Percentiles rank a stretch among this genome's conserved stretches.
Evolutionary conservation across 2,888 invertebrate genomes (phyloP).

Genomic region (Acleris literana): DNA sequence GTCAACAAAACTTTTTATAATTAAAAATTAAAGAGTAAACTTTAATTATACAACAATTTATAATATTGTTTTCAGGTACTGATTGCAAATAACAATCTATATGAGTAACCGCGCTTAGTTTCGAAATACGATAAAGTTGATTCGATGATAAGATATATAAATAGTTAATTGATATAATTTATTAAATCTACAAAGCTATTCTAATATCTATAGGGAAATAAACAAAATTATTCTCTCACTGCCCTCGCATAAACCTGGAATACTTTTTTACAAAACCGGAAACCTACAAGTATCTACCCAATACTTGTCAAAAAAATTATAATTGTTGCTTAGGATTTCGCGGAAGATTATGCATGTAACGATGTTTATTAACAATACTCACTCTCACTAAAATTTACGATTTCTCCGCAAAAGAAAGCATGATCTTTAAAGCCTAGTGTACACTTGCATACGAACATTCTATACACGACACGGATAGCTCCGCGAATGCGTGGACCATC

Average conservation of each 20-base stretch:
- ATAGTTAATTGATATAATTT: conserved; percentile 11
- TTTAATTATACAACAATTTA: too few species aligned
- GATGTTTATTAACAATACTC: conserved; percentile 43
- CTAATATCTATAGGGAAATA: neutral
- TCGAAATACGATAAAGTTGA: conserved; percentile 7
- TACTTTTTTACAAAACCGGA: neutral
- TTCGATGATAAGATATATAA: conserved; percentile 9
- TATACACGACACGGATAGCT: conserved; percentile 4
- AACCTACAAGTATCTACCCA: too few species aligned
- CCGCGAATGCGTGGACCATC: conserved; percentile 19
- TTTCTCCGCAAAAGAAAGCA: conserved; percentile 50
- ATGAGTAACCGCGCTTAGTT: neutral
- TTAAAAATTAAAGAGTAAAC: too few species aligned
- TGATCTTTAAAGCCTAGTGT: conserved; percentile 28
- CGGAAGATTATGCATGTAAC: conserved; percentile 13
- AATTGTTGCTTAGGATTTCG: conserved; percentile 4
- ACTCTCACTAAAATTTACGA: conserved; percentile 50
- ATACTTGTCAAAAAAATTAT: too few species aligned
- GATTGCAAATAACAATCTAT: neutral
- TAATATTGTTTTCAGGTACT: neutral
- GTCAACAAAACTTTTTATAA: too few species aligned
- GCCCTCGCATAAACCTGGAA: neutral
- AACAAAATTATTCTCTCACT: too few species aligned
- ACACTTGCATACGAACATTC: conserved; percentile 31
- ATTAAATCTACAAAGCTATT: conserved; percentile 6